Base-by-base conservation (phyloP, 1,140 invertebrate species). In the Drosophila suzukii region DNA sequence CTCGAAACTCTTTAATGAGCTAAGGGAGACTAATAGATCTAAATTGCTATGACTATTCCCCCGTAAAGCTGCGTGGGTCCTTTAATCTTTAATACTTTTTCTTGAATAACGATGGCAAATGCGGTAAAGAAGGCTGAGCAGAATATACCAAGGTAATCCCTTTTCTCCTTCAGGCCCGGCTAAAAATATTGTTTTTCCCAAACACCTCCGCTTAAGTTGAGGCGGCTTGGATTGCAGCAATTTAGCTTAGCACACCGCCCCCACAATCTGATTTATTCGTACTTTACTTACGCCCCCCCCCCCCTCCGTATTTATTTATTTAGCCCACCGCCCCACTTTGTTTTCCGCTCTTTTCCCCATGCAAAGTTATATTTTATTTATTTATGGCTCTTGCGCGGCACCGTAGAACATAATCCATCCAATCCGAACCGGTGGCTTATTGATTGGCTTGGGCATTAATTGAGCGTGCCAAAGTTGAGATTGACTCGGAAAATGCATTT, bases 371-470 rank as follows among this genome's bases (percentile, higher is more conserved):
- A 34, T 27, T 34, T 70, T 34, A 70, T 54, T 70, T 70, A 66
- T 66, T 66, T 65, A 65, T 50, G 24, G 4, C 12, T 7, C n/a
- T 6, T 6, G 5, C 17, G 12, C 17, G n/a, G n/a, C 15, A 32
- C 13, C 11, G 20, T 7, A 7, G 24, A 39, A 61, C 32, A 39
- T 27, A 53, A 32, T 43, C 62, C 62, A 3, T 10, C 11, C 24
- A 44, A 46, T 7, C 13, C 13, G 13, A 58, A 61, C 11, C 12
- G 27, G 6, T 20, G 27, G 38, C 41, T 61, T 58, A 75, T 66
- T 67, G 47, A 58, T 76, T 58, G 61, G 43, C 44, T 68, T 50
- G 56, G 36, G 75, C 60, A 49, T 73, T 73, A 74, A 78, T 78
- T 53, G 70, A 46, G 75, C 41, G 46, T 58, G 61, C 38, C 68